Evolutionary conservation across 2,888 invertebrate species (phyloP).

Genomic region (Diploptera punctata): DNA sequence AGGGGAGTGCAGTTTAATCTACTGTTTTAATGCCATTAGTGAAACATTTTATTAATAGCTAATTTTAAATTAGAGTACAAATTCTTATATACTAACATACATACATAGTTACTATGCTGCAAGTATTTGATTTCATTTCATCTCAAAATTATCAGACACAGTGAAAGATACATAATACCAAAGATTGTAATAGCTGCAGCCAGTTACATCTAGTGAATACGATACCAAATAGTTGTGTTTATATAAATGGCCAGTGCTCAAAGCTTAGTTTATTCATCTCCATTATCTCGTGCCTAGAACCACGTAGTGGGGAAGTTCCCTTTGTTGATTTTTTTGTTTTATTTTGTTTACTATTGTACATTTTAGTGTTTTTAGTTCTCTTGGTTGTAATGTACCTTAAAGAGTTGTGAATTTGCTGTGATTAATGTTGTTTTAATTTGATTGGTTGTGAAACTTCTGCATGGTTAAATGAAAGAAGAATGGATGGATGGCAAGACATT

Average conservation of each 20-base stretch:
- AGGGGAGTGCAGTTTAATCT: no score
- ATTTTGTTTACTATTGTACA: constrained; percentile 11
- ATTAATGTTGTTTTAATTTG: constrained; percentile 12
- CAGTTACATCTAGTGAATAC: not conserved
- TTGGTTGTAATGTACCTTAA: constrained; percentile 11
- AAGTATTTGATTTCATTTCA: no score
- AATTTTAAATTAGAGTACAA: no score
- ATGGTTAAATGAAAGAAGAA: not conserved
- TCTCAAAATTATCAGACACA: no score
- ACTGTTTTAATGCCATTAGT: no score
- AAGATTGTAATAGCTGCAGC: constrained; percentile 1
- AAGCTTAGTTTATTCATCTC: not conserved
- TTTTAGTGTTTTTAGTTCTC: not conserved
- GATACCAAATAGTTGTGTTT: constrained; percentile 1
- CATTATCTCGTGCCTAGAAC: not conserved
- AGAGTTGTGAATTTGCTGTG: constrained; percentile 28
- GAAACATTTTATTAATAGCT: no score
- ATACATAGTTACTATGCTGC: no score
- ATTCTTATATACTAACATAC: no score
- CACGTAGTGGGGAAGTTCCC: constrained; percentile 1
- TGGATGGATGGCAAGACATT: not conserved
- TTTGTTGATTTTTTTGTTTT: constrained; percentile 21
- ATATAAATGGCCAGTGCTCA: not conserved
- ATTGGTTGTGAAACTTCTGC: constrained; percentile 18
- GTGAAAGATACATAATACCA: not conserved